phyloP scores from a whole-genome alignment of 1,140 invertebrate species.

The Drosophila murphyi region DNA sequence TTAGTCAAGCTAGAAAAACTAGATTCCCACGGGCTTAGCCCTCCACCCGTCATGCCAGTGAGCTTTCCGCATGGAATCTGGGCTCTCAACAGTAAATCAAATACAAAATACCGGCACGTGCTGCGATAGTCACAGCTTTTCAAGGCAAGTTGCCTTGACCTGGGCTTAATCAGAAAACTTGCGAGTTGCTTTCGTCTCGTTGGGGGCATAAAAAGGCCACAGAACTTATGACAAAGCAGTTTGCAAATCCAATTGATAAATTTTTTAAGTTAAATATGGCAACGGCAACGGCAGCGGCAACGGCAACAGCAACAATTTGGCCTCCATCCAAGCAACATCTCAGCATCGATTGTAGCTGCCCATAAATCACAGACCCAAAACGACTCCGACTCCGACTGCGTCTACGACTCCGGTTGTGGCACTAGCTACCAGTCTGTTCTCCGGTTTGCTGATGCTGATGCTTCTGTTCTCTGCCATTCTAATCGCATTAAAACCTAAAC shows the following conservation, averaged over 20 bases:
- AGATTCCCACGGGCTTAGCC: conserved; percentile 16
- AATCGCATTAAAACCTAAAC: conserved; percentile 79
- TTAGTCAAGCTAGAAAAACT: conserved; percentile 9
- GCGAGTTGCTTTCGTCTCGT: conserved; percentile 26
- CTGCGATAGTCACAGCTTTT: conserved; percentile 26
- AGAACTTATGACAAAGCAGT: conserved; percentile 76
- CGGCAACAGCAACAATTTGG: conserved; percentile 9
- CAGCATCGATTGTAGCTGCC: conserved; percentile 61
- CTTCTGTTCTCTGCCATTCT: conserved; percentile 61
- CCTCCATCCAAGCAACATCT: conserved; percentile 11
- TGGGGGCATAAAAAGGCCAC: conserved; percentile 48
- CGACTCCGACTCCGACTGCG: not conserved
- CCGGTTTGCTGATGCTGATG: not conserved
- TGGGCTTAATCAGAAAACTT: conserved; percentile 52
- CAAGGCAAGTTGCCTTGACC: conserved; percentile 26
- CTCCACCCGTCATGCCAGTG: not conserved
- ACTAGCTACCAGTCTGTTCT: not conserved
- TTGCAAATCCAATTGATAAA: conserved; percentile 77
- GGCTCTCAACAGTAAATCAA: conserved; percentile 70
- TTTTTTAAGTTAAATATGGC: conserved; percentile 74
- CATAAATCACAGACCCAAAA: conserved; percentile 65
- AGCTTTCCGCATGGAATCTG: conserved; percentile 34
- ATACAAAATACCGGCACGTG: conserved; percentile 77
- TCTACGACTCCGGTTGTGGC: not conserved
- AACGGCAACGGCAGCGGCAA: conserved; percentile 1